Conservation (phyloP, 2,888 invertebrate genomes). For the Rhodophaea formosa region DNA sequence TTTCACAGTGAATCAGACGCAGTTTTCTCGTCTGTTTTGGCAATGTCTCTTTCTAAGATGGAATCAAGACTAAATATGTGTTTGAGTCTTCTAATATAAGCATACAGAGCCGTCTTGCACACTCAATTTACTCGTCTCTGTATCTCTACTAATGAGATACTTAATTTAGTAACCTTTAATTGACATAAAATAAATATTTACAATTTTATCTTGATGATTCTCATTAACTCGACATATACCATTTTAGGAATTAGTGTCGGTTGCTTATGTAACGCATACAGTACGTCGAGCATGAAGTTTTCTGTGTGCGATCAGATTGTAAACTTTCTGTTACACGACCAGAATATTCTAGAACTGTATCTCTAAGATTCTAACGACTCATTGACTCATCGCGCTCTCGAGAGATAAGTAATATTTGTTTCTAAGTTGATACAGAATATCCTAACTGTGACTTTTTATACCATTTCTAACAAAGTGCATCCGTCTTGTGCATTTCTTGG, state of each 20-base stretch:
- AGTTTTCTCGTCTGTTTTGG: slow-evolving; percentile 66
- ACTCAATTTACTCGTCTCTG: no score
- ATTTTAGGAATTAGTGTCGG: neutral
- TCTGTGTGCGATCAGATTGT: slow-evolving; percentile 10
- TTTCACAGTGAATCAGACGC: slow-evolving; percentile 61
- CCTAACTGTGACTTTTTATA: no score
- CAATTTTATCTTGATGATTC: neutral
- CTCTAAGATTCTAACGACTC: neutral
- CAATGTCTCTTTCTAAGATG: slow-evolving; percentile 42
- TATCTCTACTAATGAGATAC: neutral
- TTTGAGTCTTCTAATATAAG: neutral
- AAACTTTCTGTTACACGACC: slow-evolving; percentile 21
- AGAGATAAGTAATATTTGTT: no score
- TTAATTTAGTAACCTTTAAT: neutral
- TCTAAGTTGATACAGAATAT: no score
- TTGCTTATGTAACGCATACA: slow-evolving; percentile 18
- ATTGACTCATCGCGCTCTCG: neutral
- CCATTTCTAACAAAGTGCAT: no score
- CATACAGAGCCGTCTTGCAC: no score
- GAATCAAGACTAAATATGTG: slow-evolving; percentile 19
- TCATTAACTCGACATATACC: neutral
- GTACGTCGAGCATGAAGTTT: slow-evolving; percentile 5
- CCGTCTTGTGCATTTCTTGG: no score
- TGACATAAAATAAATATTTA: neutral
- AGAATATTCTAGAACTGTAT: slow-evolving; percentile 22